These are phyloP conservation scores for Emesis furor DNA, from an alignment of 2,888 invertebrate species.

Conservation along the genomic window DNA sequence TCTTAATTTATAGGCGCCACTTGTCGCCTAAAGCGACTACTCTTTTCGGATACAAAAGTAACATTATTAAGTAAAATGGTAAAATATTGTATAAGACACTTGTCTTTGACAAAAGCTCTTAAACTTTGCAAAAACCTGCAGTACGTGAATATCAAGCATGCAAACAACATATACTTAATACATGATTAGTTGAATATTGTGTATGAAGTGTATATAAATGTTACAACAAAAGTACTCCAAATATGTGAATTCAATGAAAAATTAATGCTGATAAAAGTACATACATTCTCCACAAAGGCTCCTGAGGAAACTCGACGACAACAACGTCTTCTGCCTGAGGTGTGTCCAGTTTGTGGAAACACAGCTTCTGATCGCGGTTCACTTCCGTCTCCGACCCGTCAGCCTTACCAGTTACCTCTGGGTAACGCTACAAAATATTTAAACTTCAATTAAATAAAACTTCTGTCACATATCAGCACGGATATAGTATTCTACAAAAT, in stretches of 20 bases:
- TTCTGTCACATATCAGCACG: neutral
- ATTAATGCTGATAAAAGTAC: slow-evolving; percentile 76
- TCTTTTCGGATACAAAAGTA: too few species aligned
- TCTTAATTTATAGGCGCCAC: too few species aligned
- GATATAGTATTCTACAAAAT: neutral
- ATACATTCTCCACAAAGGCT: slow-evolving; percentile 98
- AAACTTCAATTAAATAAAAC: neutral
- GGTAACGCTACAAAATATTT: slow-evolving; percentile 93
- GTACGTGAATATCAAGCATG: too few species aligned
- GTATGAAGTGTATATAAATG: too few species aligned
- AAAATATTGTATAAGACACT: too few species aligned
- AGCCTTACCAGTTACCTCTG: slow-evolving; percentile 96
- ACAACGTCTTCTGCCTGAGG: slow-evolving; percentile 97
- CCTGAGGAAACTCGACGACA: slow-evolving; percentile 97
- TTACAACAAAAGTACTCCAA: too few species aligned
- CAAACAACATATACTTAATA: too few species aligned
- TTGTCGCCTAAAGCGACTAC: too few species aligned
- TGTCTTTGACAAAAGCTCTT: too few species aligned
- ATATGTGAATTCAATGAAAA: neutral
- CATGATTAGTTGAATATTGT: too few species aligned
- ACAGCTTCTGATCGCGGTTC: slow-evolving; percentile 98
- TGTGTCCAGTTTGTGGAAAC: slow-evolving; percentile 97
- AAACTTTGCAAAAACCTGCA: too few species aligned
- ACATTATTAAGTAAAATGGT: too few species aligned
- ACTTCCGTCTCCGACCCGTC: slow-evolving; percentile 98